Evolutionary conservation across 1,140 invertebrate species (phyloP).

Genomic region (Globodera rostochiensis): DNA sequence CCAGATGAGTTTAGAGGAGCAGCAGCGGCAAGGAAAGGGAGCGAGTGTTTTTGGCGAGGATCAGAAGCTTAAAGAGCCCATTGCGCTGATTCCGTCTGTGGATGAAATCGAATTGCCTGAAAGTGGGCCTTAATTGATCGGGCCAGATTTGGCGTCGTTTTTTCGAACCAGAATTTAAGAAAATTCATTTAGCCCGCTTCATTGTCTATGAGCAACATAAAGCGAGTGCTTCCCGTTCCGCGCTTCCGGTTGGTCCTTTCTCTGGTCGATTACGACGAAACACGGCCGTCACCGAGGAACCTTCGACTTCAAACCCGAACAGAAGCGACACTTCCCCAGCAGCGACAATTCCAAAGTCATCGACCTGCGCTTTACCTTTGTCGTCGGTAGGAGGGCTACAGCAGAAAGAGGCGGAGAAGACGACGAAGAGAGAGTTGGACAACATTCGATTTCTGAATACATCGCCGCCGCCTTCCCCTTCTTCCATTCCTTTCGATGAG

Average conservation of each 20-base stretch:
- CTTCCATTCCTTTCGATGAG: slow-evolving; percentile 1
- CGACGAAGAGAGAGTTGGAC: slow-evolving; percentile 38
- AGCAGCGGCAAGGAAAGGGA: slow-evolving; percentile 13
- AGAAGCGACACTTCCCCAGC: neutral
- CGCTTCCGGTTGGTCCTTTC: neutral
- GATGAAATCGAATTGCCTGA: slow-evolving; percentile 52
- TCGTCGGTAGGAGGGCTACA: neutral
- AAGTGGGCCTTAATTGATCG: slow-evolving; percentile 42
- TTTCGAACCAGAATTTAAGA: neutral
- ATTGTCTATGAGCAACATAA: slow-evolving; percentile 44
- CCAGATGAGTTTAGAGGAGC: slow-evolving; percentile 17
- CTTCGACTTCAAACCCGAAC: neutral
- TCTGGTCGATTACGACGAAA: slow-evolving; percentile 15
- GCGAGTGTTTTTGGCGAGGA: slow-evolving; percentile 14
- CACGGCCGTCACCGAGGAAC: slow-evolving; percentile 11
- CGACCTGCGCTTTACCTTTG: slow-evolving; percentile 32
- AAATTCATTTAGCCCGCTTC: slow-evolving; percentile 46
- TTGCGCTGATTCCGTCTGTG: slow-evolving; percentile 40
- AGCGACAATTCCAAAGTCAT: slow-evolving; percentile 46
- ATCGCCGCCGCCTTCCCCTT: slow-evolving; percentile 22
- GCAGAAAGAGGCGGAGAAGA: slow-evolving; percentile 15
- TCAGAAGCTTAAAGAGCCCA: slow-evolving; percentile 28
- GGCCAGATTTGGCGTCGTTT: slow-evolving; percentile 24
- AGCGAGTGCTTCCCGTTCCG: neutral
- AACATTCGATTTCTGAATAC: slow-evolving; percentile 48